Evolutionary conservation across 2,113 vertebrate genomes (phyloP).

Genomic region (Chascanopsetta lugubris): DNA sequence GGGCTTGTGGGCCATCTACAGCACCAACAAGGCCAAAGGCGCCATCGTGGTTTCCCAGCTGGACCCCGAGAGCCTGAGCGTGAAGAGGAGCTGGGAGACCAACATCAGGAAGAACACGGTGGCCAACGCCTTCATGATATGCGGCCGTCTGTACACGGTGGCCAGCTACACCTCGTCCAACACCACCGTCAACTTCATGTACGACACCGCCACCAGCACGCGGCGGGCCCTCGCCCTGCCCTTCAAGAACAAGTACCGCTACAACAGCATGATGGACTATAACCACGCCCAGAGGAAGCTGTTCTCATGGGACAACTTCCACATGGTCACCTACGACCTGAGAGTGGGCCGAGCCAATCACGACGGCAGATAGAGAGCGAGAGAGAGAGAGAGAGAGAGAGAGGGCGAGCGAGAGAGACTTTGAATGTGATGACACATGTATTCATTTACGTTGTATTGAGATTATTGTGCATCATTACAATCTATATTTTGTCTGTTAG

Average conservation of each 20-base stretch:
- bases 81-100: constrained; percentile 87
- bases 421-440: constrained; percentile 15
- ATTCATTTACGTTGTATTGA: constrained; percentile 4
- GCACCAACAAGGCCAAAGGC: constrained; percentile 87
- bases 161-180: constrained; percentile 86
- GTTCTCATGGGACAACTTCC: constrained; percentile 93
- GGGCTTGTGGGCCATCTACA: constrained; percentile 92
- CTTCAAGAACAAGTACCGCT: constrained; percentile 88
- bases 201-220: constrained; percentile 75
- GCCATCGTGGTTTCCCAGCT: constrained; percentile 91
- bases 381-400: not conserved
- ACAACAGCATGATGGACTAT: constrained; percentile 95
- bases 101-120: constrained; percentile 89
- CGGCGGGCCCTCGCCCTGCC: constrained; percentile 80
- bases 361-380: constrained; percentile 47
- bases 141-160: constrained; percentile 89
- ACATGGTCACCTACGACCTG: constrained; percentile 91
- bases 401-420: not conserved
- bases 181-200: constrained; percentile 87
- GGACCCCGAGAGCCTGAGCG: constrained; percentile 85
- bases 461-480: constrained; percentile 8
- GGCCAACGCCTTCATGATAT: constrained; percentile 91
- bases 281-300: constrained; percentile 88
- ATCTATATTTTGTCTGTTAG: constrained; percentile 27
- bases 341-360: constrained; percentile 71